Percentiles rank a stretch among this genome's conserved stretches.
phyloP scores from a whole-genome alignment of 2,888 invertebrate genomes.

The Nemotelus nigrinus region DNA sequence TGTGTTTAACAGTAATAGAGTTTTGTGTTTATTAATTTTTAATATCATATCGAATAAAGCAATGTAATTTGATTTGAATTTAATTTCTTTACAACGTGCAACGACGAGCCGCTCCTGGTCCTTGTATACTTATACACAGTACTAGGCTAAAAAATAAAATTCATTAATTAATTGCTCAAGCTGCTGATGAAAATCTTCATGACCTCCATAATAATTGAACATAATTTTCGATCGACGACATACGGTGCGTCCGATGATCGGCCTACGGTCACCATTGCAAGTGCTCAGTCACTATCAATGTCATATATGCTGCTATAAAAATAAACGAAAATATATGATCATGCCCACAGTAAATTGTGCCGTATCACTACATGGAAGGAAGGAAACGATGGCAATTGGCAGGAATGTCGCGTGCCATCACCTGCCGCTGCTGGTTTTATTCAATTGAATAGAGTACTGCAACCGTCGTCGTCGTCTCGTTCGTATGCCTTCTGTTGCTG shows the following conservation, averaged over 20 bases:
- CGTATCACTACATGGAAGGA: conserved; percentile 1
- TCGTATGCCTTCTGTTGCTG: conserved; percentile 33
- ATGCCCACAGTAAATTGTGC: conserved; percentile 21
- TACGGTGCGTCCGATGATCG: conserved; percentile 35
- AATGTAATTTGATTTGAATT: no score
- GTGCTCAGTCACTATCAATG: neutral
- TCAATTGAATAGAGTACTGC: conserved; percentile 27
- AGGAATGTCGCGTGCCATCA: conserved; percentile 49
- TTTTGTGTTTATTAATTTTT: no score
- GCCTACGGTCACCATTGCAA: conserved; percentile 19
- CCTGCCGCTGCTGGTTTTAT: conserved; percentile 45
- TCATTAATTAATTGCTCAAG: no score
- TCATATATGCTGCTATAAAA: neutral
- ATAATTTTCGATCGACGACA: conserved; percentile 22
- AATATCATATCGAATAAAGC: no score
- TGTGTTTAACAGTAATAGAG: no score
- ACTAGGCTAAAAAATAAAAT: no score
- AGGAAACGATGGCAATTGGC: neutral
- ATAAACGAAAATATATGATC: conserved; percentile 13
- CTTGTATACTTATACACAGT: no score
- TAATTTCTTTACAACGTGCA: no score
- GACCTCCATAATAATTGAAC: conserved; percentile 37
- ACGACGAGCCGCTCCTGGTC: no score
- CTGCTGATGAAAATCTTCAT: neutral
- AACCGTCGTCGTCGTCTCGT: conserved; percentile 24